Conservation (phyloP, 2,888 invertebrate genomes). For the Dioctria linearis region DNA sequence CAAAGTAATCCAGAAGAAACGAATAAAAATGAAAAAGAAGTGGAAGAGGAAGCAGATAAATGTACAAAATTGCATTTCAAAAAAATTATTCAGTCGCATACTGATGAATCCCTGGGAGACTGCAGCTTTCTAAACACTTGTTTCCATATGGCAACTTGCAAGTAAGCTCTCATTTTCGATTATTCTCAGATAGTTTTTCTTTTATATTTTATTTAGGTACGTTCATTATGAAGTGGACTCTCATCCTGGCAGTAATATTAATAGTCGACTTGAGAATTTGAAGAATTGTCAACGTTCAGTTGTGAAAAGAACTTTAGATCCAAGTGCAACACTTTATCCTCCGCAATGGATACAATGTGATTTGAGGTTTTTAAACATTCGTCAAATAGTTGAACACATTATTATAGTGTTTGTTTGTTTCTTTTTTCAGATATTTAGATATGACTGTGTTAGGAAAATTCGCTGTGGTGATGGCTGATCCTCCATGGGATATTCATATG, state of each 20-base stretch:
- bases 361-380: slow-evolving; percentile 73
- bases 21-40: slow-evolving; percentile 63
- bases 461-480: slow-evolving; percentile 98
- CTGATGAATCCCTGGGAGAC: slow-evolving; percentile 95
- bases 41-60: slow-evolving; percentile 69
- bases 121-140: slow-evolving; percentile 98
- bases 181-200: neutral
- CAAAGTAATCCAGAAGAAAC: slow-evolving; percentile 60
- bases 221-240: slow-evolving; percentile 98
- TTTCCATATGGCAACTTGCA: slow-evolving; percentile 99
- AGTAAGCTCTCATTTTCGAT: slow-evolving; percentile 72
- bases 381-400: slow-evolving; percentile 70
- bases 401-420: neutral
- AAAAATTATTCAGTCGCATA: slow-evolving; percentile 96
- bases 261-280: slow-evolving; percentile 60
- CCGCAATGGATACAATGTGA: slow-evolving; percentile 99
- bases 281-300: slow-evolving; percentile 50
- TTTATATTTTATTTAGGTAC: slow-evolving; percentile 75
- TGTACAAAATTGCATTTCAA: slow-evolving; percentile 96
- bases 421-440: slow-evolving; percentile 64
- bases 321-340: slow-evolving; percentile 81
- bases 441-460: slow-evolving; percentile 84
- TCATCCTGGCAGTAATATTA: slow-evolving; percentile 67
- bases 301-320: slow-evolving; percentile 67
- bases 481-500: slow-evolving; percentile 99